phyloP scores from a whole-genome alignment of 2,113 vertebrate genomes.

The Corynorhinus townsendii region DNA sequence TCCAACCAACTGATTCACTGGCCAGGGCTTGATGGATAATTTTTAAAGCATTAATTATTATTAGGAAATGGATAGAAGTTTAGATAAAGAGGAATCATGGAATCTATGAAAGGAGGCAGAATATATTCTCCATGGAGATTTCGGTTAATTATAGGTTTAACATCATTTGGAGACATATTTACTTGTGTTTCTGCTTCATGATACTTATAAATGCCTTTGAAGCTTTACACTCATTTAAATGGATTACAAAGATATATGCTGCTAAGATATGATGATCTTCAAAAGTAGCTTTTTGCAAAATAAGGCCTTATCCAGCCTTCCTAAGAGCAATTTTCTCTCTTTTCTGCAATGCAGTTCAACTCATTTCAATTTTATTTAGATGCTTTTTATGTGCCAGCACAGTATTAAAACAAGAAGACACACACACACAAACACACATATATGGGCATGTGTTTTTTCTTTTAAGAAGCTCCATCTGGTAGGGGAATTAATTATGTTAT shows the following conservation, averaged over 20 bases:
- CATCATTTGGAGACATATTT: conserved; percentile 8
- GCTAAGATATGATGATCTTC: not conserved
- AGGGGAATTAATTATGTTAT: no score
- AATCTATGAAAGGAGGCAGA: not conserved
- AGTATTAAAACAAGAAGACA: not conserved
- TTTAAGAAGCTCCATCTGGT: not conserved
- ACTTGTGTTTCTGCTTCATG: not conserved
- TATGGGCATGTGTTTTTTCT: not conserved
- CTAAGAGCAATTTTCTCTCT: not conserved
- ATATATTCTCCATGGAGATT: not conserved
- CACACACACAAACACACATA: not conserved
- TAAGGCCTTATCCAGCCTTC: not conserved
- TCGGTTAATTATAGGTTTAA: not conserved
- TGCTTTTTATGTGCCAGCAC: not conserved
- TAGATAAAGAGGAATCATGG: not conserved
- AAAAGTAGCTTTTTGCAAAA: not conserved
- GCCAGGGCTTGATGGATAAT: not conserved
- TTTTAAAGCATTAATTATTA: not conserved
- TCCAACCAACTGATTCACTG: not conserved
- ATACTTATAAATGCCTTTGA: not conserved
- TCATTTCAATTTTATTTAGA: not conserved
- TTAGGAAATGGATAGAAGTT: not conserved
- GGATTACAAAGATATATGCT: not conserved
- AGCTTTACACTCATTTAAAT: not conserved
- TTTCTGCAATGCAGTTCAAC: not conserved